Base-by-base conservation (phyloP, 2,797 vertebrate genomes). In the Streptopelia turtur region DNA sequence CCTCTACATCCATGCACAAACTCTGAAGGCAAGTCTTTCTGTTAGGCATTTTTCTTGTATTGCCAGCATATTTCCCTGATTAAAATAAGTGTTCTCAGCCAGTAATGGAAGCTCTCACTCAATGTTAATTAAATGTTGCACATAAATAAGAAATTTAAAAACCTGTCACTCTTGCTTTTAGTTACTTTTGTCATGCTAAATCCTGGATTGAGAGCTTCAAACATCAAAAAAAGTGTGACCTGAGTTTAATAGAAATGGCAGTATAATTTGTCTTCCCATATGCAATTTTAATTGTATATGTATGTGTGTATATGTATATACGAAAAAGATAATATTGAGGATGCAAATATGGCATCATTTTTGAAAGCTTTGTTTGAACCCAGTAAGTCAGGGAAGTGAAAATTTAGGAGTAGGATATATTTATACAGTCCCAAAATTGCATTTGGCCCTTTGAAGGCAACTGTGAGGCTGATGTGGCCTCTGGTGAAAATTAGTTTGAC, bases 91-190 rank as follows among this genome's bases (percentile, higher is more conserved):
- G 17, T 89, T 94, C 59, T 90, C 85, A 90, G 39, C 57, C 47
- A 88, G 16, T 92, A 96, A 53, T 56, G 93, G 84, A 96, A 94
- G 39, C 23, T 64, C 24, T 79, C 86, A 75, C 68, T 90, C 53
- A 75, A 47, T 2, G 0, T 60, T 95, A 71, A 80, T 79, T 83
- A 88, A 64, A 49, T 47, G 79, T 60, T 47, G 3, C 27, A 21
- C 77, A 27, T 68, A 92, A 97, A 76, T 65, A 94, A 31, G 23
- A 71, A 69, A 71, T 76, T 89, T 83, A 45, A 74, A 88, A 97
- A 68, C 14, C 14, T 41, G 22, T 52, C 28, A 45, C n/a, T 79
- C 50, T 79, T 83, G 22, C 30, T 49, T 86, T 69, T 79, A 66
- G 21, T 72, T 91, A 59, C 33, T 49, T 86, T 71, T 83, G 24